Conservation (phyloP, 2,888 invertebrate species). For the Antheraea yamamai region DNA sequence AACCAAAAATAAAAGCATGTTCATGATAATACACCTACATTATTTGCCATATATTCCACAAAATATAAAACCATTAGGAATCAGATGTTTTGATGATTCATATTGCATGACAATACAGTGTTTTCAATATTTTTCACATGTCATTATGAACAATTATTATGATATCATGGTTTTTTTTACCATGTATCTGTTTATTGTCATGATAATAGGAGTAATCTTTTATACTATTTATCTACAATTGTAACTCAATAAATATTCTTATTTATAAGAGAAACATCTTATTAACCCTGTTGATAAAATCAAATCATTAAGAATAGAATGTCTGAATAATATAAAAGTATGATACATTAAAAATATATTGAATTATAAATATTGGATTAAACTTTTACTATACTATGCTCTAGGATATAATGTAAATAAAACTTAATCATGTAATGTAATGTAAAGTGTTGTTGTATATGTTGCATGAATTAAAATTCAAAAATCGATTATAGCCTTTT, state of each 20-base stretch:
- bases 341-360: no score
- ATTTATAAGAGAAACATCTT: constrained; percentile 47
- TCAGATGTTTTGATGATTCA: neutral
- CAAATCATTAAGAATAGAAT: neutral
- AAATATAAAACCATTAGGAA: neutral
- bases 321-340: no score
- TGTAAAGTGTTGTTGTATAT: no score
- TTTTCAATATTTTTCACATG: neutral
- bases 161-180: neutral
- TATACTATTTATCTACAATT: neutral
- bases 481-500: no score
- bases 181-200: neutral
- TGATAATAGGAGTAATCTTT: neutral
- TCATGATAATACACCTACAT: neutral
- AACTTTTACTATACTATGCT: no score
- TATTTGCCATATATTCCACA: neutral
- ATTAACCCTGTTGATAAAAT: neutral
- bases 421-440: no score
- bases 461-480: no score
- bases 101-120: neutral
- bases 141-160: neutral
- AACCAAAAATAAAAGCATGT: neutral
- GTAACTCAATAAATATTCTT: constrained; percentile 14
- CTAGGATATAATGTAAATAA: no score
- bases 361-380: no score